Evolutionary conservation across 2,888 invertebrate species (phyloP).

Genomic region (Pocota personata): DNA sequence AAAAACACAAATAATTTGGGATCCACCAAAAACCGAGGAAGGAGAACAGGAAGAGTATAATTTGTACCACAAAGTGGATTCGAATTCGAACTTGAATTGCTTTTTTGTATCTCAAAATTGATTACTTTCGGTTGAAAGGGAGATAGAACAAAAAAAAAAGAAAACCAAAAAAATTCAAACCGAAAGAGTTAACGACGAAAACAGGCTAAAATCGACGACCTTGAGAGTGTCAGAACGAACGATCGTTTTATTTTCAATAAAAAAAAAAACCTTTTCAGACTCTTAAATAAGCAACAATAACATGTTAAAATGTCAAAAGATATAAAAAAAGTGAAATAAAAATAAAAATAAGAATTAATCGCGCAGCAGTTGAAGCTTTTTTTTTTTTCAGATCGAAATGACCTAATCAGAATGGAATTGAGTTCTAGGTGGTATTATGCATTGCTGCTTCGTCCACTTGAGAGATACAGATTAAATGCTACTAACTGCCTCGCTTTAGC

Average conservation of each 20-base stretch:
- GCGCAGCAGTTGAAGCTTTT: background rate
- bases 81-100: background rate
- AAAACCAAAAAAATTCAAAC: background rate
- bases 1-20: background rate
- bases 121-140: slow-evolving; percentile 1
- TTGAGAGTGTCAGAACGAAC: slow-evolving; percentile 45
- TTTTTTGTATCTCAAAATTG: slow-evolving; percentile 34
- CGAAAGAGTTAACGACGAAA: slow-evolving; percentile 16
- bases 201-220: slow-evolving; percentile 43
- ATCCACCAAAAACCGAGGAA: background rate
- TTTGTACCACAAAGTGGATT: slow-evolving; percentile 12
- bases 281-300: background rate
- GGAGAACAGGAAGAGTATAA: slow-evolving; percentile 30
- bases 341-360: slow-evolving; percentile 7
- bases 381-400: slow-evolving; percentile 36
- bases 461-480: slow-evolving; percentile 49
- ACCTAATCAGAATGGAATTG: slow-evolving; percentile 72
- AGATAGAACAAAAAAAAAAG: background rate
- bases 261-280: background rate
- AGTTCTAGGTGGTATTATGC: slow-evolving; percentile 57
- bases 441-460: slow-evolving; percentile 17
- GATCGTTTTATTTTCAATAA: slow-evolving; percentile 24
- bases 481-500: slow-evolving; percentile 21
- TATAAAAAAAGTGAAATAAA: slow-evolving; percentile 30
- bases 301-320: slow-evolving; percentile 43